phyloP scores from a whole-genome alignment of 2,797 vertebrate genomes.

The Psittacula echo region DNA sequence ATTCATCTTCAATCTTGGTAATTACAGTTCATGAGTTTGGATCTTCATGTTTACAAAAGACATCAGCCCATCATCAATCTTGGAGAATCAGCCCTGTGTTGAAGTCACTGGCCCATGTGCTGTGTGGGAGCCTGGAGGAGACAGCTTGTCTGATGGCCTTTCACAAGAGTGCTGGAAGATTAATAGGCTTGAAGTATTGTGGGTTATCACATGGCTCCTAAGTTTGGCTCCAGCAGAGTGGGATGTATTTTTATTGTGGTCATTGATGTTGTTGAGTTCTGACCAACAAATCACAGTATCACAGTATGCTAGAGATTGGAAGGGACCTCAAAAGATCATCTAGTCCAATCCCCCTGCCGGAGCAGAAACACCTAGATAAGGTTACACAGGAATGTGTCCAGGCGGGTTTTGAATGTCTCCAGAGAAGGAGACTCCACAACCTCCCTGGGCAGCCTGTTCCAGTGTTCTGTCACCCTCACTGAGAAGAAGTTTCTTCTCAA shows the following conservation, averaged over 20 bases:
- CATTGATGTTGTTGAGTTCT: not conserved
- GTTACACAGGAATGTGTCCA: too few species aligned
- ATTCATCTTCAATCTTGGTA: not conserved
- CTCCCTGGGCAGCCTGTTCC: too few species aligned
- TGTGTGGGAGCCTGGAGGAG: slow-evolving; percentile 26
- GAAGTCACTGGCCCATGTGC: not conserved
- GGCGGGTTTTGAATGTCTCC: too few species aligned
- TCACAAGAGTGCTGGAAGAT: not conserved
- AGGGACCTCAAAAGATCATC: too few species aligned
- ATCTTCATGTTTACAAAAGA: not conserved
- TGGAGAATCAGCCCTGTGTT: not conserved
- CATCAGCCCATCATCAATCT: not conserved
- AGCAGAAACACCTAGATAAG: too few species aligned
- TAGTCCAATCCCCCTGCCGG: too few species aligned
- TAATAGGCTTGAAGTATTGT: not conserved
- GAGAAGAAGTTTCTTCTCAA: too few species aligned
- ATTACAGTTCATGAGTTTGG: not conserved
- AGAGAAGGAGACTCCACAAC: too few species aligned
- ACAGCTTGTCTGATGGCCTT: not conserved
- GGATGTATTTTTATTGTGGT: not conserved
- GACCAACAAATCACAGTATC: not conserved
- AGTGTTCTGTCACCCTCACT: too few species aligned
- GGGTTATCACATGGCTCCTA: not conserved
- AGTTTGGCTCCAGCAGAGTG: not conserved
- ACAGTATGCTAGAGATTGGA: too few species aligned